Evolutionary conservation across 1,140 invertebrate species (phyloP).

Genomic region (Lasaia peninsularis): DNA sequence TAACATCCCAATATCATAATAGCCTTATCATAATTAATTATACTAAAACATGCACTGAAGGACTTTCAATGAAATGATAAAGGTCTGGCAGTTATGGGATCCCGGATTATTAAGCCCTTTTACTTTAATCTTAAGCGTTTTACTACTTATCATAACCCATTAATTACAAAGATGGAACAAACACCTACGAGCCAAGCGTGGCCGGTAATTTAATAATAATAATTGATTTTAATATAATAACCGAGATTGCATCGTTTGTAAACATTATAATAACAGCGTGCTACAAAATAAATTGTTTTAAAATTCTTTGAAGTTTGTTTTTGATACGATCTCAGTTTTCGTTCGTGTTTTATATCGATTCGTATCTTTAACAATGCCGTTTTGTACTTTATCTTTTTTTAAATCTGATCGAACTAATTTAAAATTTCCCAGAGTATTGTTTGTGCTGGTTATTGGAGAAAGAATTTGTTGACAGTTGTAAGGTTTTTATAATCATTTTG

Average conservation of each 20-base stretch:
- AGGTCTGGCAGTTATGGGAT: too few relatives aligned
- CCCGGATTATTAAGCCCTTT: slow-evolving; percentile 35
- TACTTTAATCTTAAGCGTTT: slow-evolving; percentile 68
- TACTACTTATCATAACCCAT: slow-evolving; percentile 56
- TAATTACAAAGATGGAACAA: slow-evolving; percentile 55
- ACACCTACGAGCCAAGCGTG: slow-evolving; percentile 42
- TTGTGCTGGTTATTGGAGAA: not conserved
- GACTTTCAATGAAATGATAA: too few relatives aligned
- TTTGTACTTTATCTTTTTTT: slow-evolving; percentile 1
- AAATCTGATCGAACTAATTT: not conserved
- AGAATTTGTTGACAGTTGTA: not conserved
- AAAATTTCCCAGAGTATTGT: not conserved
- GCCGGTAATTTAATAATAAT: slow-evolving; percentile 58
- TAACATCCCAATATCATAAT: too few relatives aligned
- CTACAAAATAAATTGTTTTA: slow-evolving; percentile 27
- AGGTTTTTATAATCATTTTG: too few relatives aligned
- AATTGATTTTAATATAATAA: slow-evolving; percentile 74
- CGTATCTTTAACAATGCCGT: slow-evolving; percentile 15
- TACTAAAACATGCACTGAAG: too few relatives aligned
- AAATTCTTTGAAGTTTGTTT: slow-evolving; percentile 13
- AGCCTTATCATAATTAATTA: too few relatives aligned
- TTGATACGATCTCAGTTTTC: slow-evolving; percentile 20
- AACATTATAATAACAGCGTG: slow-evolving; percentile 52
- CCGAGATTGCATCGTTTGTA: slow-evolving; percentile 51
- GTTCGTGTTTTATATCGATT: slow-evolving; percentile 17